Evolutionary conservation across 2,797 vertebrate species (phyloP).

Genomic region (Carduelis carduelis): DNA sequence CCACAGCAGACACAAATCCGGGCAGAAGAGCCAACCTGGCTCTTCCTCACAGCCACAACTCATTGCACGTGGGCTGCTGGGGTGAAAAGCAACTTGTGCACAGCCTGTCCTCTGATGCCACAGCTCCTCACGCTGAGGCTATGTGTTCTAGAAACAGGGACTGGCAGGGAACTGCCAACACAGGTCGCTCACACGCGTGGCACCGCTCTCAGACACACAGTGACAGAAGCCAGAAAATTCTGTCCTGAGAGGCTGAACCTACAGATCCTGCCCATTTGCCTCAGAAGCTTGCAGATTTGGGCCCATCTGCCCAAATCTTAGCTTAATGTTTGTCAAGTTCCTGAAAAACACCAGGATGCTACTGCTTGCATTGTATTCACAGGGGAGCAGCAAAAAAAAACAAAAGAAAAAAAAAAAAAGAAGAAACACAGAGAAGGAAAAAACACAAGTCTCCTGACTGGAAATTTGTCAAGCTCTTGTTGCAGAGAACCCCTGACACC

Average conservation of each 20-base stretch:
- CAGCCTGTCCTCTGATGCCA: neutral
- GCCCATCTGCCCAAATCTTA: neutral
- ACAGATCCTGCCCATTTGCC: neutral
- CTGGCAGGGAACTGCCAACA: fast-evolving
- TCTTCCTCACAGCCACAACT: fast-evolving
- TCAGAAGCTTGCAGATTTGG: neutral
- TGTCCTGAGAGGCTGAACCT: neutral
- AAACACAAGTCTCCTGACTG: neutral
- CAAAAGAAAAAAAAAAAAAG: fast-evolving
- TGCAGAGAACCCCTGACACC: neutral
- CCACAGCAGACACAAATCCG: neutral
- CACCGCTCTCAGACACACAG: fast-evolving
- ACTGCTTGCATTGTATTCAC: neutral
- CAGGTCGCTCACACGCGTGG: fast-evolving
- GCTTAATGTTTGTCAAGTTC: neutral
- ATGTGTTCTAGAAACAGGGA: neutral
- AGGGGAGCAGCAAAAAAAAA: neutral
- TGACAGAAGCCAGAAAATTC: neutral
- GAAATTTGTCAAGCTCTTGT: neutral
- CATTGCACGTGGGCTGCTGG: fast-evolving
- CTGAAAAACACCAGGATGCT: neutral
- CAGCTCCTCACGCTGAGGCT: fast-evolving
- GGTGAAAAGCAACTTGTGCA: neutral
- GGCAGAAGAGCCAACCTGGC: neutral
- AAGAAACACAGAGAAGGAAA: neutral